Evolutionary conservation across 1,140 invertebrate species (phyloP).

Genomic region (Anoplolepis gracilipes): DNA sequence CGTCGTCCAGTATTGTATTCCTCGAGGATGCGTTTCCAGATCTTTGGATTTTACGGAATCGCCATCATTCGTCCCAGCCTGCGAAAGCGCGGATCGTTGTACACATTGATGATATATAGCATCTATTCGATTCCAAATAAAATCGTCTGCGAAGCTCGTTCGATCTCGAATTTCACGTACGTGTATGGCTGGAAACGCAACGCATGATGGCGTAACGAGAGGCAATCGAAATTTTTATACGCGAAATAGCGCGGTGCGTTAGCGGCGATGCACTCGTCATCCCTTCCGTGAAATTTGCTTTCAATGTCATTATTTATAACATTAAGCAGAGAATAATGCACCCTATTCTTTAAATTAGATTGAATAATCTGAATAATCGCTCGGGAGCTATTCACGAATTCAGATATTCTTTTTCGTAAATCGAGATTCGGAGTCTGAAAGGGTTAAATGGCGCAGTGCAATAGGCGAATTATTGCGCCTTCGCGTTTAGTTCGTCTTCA

Average conservation of each 20-base stretch:
- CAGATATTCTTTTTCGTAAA: not conserved
- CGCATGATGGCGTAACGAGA: not conserved
- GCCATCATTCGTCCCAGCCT: not conserved
- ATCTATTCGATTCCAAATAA: not conserved
- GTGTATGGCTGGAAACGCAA: not conserved
- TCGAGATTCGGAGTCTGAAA: constrained; percentile 10
- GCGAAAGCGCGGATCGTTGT: not conserved
- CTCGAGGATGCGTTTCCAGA: not conserved
- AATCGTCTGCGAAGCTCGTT: not conserved
- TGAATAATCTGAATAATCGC: not conserved
- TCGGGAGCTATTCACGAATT: not conserved
- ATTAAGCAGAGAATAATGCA: not conserved
- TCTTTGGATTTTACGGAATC: not conserved
- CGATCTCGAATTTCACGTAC: constrained; percentile 6
- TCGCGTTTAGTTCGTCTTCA: constrained; percentile 29
- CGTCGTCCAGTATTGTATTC: not conserved
- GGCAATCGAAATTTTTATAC: not conserved
- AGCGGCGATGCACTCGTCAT: not conserved
- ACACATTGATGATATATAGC: not conserved
- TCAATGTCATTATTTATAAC: not conserved
- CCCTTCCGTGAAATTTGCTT: not conserved
- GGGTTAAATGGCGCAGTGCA: constrained; percentile 43
- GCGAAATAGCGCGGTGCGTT: not conserved
- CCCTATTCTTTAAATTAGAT: not conserved
- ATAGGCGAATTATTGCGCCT: constrained; percentile 40